phyloP scores from a whole-genome alignment of 2,113 vertebrate species.

The Entelurus aequoreus region DNA sequence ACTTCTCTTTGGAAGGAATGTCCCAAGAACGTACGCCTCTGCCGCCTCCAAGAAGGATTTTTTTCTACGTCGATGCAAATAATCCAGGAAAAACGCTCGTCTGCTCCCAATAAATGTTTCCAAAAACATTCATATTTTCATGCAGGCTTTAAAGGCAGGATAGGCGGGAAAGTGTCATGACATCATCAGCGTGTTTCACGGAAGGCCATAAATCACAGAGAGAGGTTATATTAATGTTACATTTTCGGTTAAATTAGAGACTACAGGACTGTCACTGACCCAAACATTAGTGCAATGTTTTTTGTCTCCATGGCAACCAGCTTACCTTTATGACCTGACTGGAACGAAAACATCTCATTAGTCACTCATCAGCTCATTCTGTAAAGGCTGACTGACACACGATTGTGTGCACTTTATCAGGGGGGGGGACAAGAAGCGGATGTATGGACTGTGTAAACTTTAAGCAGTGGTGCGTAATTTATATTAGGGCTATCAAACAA shows the following conservation, averaged over 20 bases:
- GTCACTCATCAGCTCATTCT: background rate
- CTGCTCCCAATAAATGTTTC: conserved; percentile 8
- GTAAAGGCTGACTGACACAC: background rate
- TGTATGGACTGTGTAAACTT: background rate
- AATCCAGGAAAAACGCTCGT: conserved; percentile 2
- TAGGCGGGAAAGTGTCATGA: conserved; percentile 61
- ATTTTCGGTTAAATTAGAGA: conserved; percentile 62
- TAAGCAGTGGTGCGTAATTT: too few species aligned
- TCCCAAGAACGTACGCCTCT: conserved; percentile 31
- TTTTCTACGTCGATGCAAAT: background rate
- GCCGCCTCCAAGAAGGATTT: conserved; percentile 11
- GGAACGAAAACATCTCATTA: conserved; percentile 9
- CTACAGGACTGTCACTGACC: conserved; percentile 38
- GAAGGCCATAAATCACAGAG: conserved; percentile 61
- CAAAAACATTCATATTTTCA: conserved; percentile 42
- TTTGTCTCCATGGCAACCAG: conserved; percentile 34
- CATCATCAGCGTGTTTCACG: conserved; percentile 60
- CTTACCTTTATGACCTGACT: conserved; percentile 21
- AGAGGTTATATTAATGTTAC: conserved; percentile 39
- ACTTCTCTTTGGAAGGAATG: conserved; percentile 61
- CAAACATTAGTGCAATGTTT: conserved; percentile 32
- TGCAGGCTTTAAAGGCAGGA: conserved; percentile 40
- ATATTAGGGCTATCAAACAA: background rate
- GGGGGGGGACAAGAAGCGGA: too few species aligned
- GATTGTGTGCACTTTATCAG: too few species aligned